Base-by-base conservation (phyloP, 2,797 vertebrate genomes). In the Gymnodraco acuticeps region DNA sequence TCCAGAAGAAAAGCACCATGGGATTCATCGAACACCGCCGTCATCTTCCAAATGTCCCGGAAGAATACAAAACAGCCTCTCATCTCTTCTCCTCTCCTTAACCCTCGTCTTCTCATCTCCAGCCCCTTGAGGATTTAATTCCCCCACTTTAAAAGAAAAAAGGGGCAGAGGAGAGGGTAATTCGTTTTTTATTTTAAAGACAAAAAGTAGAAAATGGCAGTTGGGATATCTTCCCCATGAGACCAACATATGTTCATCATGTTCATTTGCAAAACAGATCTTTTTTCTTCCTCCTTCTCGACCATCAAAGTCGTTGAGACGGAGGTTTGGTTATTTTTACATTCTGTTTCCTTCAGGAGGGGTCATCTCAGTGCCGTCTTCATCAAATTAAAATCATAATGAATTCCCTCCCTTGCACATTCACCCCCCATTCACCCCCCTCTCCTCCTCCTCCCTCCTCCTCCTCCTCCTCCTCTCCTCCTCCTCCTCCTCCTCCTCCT, bases 1-100 rank as follows among this genome's bases (percentile, higher is more conserved):
- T 93, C 91, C 89, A 90, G 90, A 85, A 70, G 80, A 81, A 87
- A 87, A 91, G 89, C 90, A 90, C 90, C 87, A 81, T 85, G 81
- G 86, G 84, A 89, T 75, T 88, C 86, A 81, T 88, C 88, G 87
- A 83, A 82, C 80, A 27, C 72, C 31, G n/a, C 58, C 42, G 74
- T 84, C 71, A 52, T 77, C 81, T 80, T 83, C 68, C 64, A 38
- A 70, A 56, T 51, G 72, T 83, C 60, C 65, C 70, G 33, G 65
- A 74, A 83, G 70, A 89, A 87, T 64, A 87, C 61, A 75, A 84
- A 86, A 73, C 84, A 88, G 81, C 59, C 51, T 71, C 67, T 75
- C 43, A 12, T 68, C 67, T 48, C n/a, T 65, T 72, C 27, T 52
- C 60, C 12, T 66, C 59, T 71, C 60, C n/a, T 62, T 23, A 54